phyloP scores from a whole-genome alignment of 2,888 invertebrate species.

The Deroplatys truncata region DNA sequence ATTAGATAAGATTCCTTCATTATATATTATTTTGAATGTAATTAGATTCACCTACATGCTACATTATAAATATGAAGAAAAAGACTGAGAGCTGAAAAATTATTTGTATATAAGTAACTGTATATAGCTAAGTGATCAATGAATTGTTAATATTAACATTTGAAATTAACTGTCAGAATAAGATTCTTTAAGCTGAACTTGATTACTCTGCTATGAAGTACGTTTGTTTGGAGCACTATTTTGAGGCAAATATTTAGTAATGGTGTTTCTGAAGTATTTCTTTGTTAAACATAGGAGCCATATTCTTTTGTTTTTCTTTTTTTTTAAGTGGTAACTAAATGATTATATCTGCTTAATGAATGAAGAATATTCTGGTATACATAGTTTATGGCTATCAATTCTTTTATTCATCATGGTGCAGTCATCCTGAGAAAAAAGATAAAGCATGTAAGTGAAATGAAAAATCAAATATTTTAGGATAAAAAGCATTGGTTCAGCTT shows the following conservation, averaged over 20 bases:
- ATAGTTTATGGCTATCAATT: neutral
- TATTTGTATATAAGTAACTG: conserved; percentile 31
- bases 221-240: neutral
- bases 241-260: neutral
- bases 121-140: conserved; percentile 27
- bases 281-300: neutral
- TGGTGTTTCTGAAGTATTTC: neutral
- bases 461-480: neutral
- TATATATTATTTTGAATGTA: conserved; percentile 11
- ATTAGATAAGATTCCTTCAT: conserved; percentile 30
- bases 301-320: no score
- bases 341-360: neutral
- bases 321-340: neutral
- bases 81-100: conserved; percentile 31
- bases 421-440: neutral
- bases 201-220: neutral
- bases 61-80: conserved; percentile 28
- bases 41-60: conserved; percentile 25
- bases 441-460: neutral
- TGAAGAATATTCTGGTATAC: neutral
- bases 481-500: neutral
- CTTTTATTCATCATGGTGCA: neutral
- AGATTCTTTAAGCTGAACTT: neutral
- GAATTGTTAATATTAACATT: conserved; percentile 32
- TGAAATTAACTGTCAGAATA: conserved; percentile 28